A percentile compares a stretch with the other conserved stretches of the same genome.
Conservation (phyloP, 2,113 vertebrate species). For the Daphoenositta chrysoptera region DNA sequence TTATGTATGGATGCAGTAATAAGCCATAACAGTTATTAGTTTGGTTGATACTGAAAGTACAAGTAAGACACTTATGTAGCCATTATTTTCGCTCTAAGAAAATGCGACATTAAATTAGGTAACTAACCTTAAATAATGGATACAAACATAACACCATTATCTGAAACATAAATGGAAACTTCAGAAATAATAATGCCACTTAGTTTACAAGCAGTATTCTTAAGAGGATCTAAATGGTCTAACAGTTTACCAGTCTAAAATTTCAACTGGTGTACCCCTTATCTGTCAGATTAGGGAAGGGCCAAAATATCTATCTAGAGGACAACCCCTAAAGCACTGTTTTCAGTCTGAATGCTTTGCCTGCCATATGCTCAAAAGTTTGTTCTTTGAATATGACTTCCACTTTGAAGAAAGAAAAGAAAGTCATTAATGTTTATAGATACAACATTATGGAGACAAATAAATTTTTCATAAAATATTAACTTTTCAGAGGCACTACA, state of each 20-base stretch:
- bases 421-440: background rate
- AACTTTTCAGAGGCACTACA: background rate
- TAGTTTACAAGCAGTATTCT: background rate
- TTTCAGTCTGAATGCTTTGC: background rate
- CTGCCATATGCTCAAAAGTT: background rate
- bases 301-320: background rate
- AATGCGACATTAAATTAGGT: background rate
- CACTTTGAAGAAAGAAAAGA: background rate
- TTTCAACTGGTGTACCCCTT: background rate
- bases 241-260: background rate
- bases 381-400: background rate
- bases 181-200: background rate
- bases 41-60: background rate
- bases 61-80: background rate
- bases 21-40: background rate
- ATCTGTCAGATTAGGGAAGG: background rate
- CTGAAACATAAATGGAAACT: background rate
- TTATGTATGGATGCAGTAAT: background rate
- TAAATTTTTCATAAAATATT: background rate
- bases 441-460: background rate
- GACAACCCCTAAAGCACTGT: background rate
- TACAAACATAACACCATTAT: background rate
- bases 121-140: background rate
- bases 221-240: background rate
- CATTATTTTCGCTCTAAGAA: background rate